phyloP scores from a whole-genome alignment of 2,888 invertebrate genomes.

The Agrochola litura region DNA sequence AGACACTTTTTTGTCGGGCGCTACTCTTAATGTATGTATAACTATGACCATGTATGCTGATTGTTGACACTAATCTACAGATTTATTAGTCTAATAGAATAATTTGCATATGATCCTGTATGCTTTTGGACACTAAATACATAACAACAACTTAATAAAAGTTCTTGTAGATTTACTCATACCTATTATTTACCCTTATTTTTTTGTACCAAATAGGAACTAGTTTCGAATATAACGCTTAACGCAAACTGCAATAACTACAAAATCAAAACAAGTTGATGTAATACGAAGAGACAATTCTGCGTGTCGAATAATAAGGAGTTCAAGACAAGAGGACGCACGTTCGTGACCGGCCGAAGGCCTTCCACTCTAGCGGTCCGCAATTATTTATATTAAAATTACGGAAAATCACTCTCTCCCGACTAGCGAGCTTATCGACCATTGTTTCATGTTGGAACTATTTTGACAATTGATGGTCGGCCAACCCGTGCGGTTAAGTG shows the following conservation, averaged over 20 bases:
- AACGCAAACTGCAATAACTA: slow-evolving; percentile 43
- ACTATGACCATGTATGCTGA: slow-evolving; percentile 44
- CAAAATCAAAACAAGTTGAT: slow-evolving; percentile 57
- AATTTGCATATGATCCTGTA: slow-evolving; percentile 9
- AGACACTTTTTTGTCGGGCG: slow-evolving; percentile 80
- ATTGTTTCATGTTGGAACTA: slow-evolving; percentile 79
- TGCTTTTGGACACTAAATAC: slow-evolving; percentile 1
- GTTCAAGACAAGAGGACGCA: slow-evolving; percentile 74
- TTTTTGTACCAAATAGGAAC: slow-evolving; percentile 10
- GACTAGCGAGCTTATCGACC: slow-evolving; percentile 73
- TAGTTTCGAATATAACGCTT: slow-evolving; percentile 21
- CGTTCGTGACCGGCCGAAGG: slow-evolving; percentile 81
- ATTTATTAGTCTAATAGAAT: slow-evolving; percentile 52
- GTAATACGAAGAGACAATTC: slow-evolving; percentile 67
- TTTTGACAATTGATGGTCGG: slow-evolving; percentile 80
- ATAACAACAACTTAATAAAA: slow-evolving; percentile 22
- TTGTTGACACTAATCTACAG: slow-evolving; percentile 46
- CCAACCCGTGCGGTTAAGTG: slow-evolving; percentile 70
- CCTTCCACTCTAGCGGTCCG: slow-evolving; percentile 79
- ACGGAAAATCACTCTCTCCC: slow-evolving; percentile 83
- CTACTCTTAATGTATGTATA: slow-evolving; percentile 56
- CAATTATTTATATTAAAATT: slow-evolving; percentile 84
- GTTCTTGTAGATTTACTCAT: slow-evolving; percentile 15
- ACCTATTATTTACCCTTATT: background rate
- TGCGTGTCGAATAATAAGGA: slow-evolving; percentile 73